phyloP scores from a whole-genome alignment of 2,797 vertebrate species.

The Brachymystax lenok region DNA sequence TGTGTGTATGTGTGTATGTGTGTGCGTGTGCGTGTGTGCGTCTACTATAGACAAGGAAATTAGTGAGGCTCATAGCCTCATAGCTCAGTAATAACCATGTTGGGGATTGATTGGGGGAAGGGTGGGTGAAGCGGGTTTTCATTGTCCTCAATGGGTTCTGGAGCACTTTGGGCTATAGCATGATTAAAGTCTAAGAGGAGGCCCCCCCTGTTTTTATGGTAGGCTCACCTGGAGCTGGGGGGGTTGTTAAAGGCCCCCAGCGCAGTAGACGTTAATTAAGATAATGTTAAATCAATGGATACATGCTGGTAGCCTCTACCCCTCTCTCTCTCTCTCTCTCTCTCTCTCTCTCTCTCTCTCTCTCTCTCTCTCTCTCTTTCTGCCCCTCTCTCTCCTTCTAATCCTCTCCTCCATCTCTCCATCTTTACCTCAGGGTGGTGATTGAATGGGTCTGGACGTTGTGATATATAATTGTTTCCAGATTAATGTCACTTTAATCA shows the following conservation, averaged over 20 bases:
- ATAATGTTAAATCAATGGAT: background rate
- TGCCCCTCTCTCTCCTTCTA: conserved; percentile 53
- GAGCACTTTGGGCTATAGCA: background rate
- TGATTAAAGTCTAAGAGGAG: background rate
- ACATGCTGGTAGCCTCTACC: background rate
- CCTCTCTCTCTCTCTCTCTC: background rate
- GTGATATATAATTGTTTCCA: conserved; percentile 73
- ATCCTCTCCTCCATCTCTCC: conserved; percentile 3
- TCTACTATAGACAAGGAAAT: background rate
- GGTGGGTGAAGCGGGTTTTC: background rate
- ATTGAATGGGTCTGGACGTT: conserved; percentile 75
- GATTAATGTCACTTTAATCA: conserved; percentile 73
- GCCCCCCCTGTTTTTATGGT: background rate
- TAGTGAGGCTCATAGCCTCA: background rate
- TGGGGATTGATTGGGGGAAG: background rate
- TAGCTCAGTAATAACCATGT: background rate
- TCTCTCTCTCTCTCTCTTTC: conserved; percentile 3
- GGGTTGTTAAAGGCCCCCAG: background rate
- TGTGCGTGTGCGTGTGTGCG: no score
- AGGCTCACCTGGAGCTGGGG: background rate
- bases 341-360: background rate
- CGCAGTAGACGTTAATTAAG: background rate
- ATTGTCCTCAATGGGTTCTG: background rate
- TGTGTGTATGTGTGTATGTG: no score
- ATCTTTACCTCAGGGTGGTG: conserved; percentile 44